phyloP scores from a whole-genome alignment of 2,888 invertebrate species.

The Seira ritae region DNA sequence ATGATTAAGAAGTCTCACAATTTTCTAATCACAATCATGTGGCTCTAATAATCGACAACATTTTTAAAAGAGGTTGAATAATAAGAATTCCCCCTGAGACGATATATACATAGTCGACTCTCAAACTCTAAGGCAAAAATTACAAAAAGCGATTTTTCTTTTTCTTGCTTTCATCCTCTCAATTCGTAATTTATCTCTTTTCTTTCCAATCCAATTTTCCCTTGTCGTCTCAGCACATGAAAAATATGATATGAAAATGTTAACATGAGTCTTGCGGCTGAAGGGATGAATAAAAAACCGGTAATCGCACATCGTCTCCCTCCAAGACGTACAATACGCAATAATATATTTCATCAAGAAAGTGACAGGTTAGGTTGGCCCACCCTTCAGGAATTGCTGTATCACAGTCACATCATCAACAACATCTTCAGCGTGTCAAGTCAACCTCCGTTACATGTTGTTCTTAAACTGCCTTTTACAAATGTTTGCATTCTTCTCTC shows the following conservation, averaged over 20 bases:
- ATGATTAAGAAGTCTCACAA: too few relatives aligned
- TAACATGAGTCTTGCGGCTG: conserved; percentile 42
- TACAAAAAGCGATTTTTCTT: background rate
- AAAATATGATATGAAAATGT: too few relatives aligned
- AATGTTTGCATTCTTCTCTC: too few relatives aligned
- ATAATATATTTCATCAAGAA: conserved; percentile 44
- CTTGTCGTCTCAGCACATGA: conserved; percentile 5
- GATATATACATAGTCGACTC: too few relatives aligned
- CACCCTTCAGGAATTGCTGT: conserved; percentile 49
- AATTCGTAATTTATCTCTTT: conserved; percentile 27
- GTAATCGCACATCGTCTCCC: conserved; percentile 36
- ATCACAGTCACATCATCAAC: conserved; percentile 40
- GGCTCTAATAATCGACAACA: too few relatives aligned
- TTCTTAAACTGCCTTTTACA: too few relatives aligned
- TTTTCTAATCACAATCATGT: too few relatives aligned
- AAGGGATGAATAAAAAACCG: conserved; percentile 36
- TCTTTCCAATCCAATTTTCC: conserved; percentile 52
- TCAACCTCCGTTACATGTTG: too few relatives aligned
- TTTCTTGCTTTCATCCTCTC: conserved; percentile 29
- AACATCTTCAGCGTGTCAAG: background rate
- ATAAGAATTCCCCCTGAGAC: too few relatives aligned
- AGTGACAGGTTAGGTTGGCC: conserved; percentile 44
- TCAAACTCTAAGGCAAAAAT: too few relatives aligned
- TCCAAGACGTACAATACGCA: conserved; percentile 35
- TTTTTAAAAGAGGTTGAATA: too few relatives aligned